Evolutionary conservation across 2,888 invertebrate species (phyloP).

Genomic region (Plemyria rubiginata): DNA sequence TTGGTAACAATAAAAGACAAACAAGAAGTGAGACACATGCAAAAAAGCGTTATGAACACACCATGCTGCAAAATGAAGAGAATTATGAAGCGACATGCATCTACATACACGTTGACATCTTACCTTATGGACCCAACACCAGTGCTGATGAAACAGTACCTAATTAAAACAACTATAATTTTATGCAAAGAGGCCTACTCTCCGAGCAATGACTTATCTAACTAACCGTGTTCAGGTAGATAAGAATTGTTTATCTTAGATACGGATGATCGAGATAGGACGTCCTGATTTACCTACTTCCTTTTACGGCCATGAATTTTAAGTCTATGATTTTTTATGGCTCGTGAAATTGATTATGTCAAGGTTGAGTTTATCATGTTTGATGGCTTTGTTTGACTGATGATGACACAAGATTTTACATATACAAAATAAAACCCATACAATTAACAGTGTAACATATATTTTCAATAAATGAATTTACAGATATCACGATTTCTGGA

Average conservation of each 20-base stretch:
- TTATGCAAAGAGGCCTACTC: conserved; percentile 48
- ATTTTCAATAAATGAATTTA: conserved; percentile 80
- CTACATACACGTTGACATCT: conserved; percentile 55
- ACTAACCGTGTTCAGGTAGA: conserved; percentile 50
- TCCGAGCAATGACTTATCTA: conserved; percentile 46
- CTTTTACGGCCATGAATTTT: conserved; percentile 25
- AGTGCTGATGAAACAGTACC: conserved; percentile 63
- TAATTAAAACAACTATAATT: conserved; percentile 52
- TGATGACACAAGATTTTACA: conserved; percentile 40
- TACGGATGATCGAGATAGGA: conserved; percentile 53
- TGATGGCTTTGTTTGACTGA: conserved; percentile 26
- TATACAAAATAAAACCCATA: conserved; percentile 78
- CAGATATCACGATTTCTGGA: conserved; percentile 74
- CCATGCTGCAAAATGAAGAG: conserved; percentile 66
- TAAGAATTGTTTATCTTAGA: conserved; percentile 63
- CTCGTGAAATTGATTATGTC: conserved; percentile 1
- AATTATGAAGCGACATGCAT: conserved; percentile 59
- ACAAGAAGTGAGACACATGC: conserved; percentile 32
- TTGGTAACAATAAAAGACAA: conserved; percentile 14
- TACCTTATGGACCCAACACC: conserved; percentile 80
- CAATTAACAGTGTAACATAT: conserved; percentile 79
- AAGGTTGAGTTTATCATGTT: conserved; percentile 19
- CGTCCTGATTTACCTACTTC: conserved; percentile 50
- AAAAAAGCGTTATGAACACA: conserved; percentile 32
- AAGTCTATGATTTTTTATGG: conserved; percentile 14